phyloP scores from a whole-genome alignment of 2,888 invertebrate species.

The Thereva unica region DNA sequence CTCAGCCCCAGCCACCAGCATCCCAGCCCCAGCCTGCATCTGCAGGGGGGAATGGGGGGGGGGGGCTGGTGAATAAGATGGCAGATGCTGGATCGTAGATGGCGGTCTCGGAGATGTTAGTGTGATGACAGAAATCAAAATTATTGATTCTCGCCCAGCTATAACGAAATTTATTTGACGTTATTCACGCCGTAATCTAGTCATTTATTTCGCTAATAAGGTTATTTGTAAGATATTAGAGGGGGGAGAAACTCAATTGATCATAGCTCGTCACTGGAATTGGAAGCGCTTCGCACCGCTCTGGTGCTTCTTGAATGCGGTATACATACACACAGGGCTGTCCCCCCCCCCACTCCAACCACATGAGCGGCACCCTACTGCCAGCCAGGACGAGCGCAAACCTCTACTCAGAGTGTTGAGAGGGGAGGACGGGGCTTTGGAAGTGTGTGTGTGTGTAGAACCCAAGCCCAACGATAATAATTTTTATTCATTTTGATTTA shows the following conservation, averaged over 20 bases:
- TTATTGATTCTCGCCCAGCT: slow-evolving; percentile 29
- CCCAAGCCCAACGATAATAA: too few species aligned
- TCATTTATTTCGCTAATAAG: slow-evolving; percentile 35
- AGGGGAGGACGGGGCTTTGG: too few species aligned
- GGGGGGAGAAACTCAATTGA: slow-evolving; percentile 32
- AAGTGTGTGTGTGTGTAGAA: too few species aligned
- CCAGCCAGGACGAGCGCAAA: too few species aligned
- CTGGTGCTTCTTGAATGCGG: too few species aligned
- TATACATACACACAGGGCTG: too few species aligned
- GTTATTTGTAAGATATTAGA: slow-evolving; percentile 34
- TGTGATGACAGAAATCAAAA: slow-evolving; percentile 36
- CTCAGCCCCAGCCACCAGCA: too few species aligned
- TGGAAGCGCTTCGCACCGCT: neutral
- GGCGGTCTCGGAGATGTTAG: slow-evolving; percentile 3
- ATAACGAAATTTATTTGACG: slow-evolving; percentile 31
- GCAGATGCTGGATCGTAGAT: neutral
- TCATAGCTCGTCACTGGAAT: slow-evolving; percentile 18
- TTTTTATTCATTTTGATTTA: too few species aligned
- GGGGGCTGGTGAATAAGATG: neutral
- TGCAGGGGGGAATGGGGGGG: neutral
- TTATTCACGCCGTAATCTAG: slow-evolving; percentile 33
- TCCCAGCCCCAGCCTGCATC: neutral
- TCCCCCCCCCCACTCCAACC: too few species aligned
- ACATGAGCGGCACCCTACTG: too few species aligned
- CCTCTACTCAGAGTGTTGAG: too few species aligned